phyloP scores from a whole-genome alignment of 2,888 invertebrate genomes.

The Chrysomela aeneicollis region DNA sequence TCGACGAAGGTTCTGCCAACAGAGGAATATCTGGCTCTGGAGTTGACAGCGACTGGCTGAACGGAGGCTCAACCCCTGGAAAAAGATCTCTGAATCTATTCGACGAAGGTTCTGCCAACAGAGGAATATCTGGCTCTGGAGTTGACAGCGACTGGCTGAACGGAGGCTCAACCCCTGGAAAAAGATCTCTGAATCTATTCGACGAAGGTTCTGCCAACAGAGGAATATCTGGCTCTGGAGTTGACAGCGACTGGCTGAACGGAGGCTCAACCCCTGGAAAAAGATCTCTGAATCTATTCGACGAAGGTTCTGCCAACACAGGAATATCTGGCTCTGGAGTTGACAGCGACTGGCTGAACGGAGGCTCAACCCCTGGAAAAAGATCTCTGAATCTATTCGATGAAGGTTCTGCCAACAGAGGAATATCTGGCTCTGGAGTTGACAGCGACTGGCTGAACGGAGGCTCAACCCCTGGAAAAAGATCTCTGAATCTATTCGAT shows the following conservation, averaged over 20 bases:
- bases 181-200: conserved; percentile 61
- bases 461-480: conserved; percentile 41
- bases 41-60: conserved; percentile 43
- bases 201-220: conserved; percentile 58
- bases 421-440: conserved; percentile 39
- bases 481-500: conserved; percentile 42
- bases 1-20: conserved; percentile 63
- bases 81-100: conserved; percentile 58
- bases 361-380: conserved; percentile 41
- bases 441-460: conserved; percentile 40
- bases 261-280: conserved; percentile 41
- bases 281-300: conserved; percentile 62
- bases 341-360: conserved; percentile 39
- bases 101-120: conserved; percentile 59
- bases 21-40: conserved; percentile 62
- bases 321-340: conserved; percentile 41
- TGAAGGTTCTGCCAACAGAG: conserved; percentile 64
- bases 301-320: conserved; percentile 66
- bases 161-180: conserved; percentile 39
- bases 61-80: conserved; percentile 40
- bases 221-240: conserved; percentile 39
- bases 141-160: conserved; percentile 38
- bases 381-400: conserved; percentile 43
- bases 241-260: conserved; percentile 38
- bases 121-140: conserved; percentile 39